Conservation (phyloP, 2,113 vertebrate genomes). For the Megaceryle maxima region DNA sequence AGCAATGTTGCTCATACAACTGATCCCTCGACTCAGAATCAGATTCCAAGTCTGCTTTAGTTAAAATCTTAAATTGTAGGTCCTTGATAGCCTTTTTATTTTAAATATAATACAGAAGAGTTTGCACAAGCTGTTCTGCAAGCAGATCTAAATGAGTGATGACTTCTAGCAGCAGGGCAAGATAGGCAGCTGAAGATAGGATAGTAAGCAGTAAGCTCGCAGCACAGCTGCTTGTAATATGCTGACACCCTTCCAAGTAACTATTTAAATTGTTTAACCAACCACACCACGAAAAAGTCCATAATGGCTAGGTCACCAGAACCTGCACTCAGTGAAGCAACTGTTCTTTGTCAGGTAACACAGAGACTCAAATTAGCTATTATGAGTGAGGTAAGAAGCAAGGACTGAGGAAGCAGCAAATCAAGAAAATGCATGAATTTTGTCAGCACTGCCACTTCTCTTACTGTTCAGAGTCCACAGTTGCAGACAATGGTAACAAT, state of each 20-base stretch:
- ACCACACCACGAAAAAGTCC: neutral
- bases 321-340: neutral
- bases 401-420: neutral
- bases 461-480: neutral
- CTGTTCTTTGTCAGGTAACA: slow-evolving; percentile 1
- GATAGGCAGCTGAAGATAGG: neutral
- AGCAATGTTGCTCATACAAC: neutral
- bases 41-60: neutral
- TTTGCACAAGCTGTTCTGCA: neutral
- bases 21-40: neutral
- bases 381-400: neutral
- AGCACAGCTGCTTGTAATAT: neutral
- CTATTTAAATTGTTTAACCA: neutral
- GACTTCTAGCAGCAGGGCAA: neutral
- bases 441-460: neutral
- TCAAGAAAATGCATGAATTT: neutral
- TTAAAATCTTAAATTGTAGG: neutral
- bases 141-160: neutral
- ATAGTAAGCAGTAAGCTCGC: neutral
- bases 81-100: neutral
- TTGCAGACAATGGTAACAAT: neutral
- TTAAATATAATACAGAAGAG: neutral
- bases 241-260: neutral
- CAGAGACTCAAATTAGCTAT: neutral
- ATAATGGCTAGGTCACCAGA: neutral